These are phyloP conservation scores for Heptascelio sp. DNA, from an alignment of 2,888 invertebrate genomes.

Conservation along the genomic window DNA sequence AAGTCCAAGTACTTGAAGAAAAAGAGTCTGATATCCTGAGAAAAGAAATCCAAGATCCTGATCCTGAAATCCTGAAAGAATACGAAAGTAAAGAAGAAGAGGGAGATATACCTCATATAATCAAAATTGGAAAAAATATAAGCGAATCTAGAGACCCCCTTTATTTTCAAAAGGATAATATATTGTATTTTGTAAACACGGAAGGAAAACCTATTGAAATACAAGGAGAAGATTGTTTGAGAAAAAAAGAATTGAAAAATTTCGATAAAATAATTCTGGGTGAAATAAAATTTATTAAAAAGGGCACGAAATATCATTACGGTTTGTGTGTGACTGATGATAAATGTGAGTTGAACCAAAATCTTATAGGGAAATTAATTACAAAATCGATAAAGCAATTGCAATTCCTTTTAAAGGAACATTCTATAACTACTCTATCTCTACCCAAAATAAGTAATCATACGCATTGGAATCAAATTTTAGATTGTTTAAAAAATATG, in stretches of 20 bases:
- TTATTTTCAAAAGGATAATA: neutral
- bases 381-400: no score
- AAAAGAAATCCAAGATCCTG: neutral
- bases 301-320: neutral
- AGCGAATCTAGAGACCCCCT: neutral
- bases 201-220: neutral
- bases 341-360: no score
- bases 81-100: neutral
- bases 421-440: no score
- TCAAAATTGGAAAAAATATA: neutral
- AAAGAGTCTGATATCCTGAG: no score
- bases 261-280: neutral
- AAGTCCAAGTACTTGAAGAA: no score
- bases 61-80: no score
- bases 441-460: no score
- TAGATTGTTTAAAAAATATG: no score
- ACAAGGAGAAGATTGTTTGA: neutral
- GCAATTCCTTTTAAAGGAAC: no score
- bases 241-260: neutral
- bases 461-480: no score
- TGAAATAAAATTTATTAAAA: neutral
- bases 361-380: no score
- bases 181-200: neutral
- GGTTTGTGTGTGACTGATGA: no score
- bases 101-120: neutral